Evolutionary conservation across 2,888 invertebrate genomes (phyloP).

Genomic region (Epinotia bilunana): DNA sequence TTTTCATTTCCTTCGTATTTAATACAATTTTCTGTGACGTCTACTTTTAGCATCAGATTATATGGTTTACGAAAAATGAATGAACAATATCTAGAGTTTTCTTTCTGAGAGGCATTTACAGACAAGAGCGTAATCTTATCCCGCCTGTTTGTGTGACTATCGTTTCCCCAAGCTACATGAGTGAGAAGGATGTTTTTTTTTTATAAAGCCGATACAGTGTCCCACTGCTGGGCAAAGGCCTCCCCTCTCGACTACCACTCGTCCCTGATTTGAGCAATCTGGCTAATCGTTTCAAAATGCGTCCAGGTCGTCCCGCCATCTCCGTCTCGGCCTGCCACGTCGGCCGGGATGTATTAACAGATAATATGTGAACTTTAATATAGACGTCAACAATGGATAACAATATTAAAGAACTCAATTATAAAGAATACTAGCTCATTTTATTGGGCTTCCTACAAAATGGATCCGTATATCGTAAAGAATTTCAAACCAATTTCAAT

Average conservation of each 20-base stretch:
- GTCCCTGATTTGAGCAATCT: no score
- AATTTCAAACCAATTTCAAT: no score
- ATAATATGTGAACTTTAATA: neutral
- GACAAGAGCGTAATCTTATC: slow-evolving; percentile 29
- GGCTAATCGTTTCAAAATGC: no score
- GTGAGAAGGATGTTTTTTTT: neutral
- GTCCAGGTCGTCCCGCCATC: no score
- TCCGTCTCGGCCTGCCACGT: no score
- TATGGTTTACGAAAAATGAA: neutral
- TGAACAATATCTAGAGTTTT: neutral
- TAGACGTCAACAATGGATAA: neutral
- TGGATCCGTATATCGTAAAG: no score
- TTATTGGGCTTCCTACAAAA: no score
- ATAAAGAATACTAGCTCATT: neutral
- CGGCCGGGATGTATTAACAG: neutral
- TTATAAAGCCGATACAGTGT: no score
- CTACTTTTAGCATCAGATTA: neutral
- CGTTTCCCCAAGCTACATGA: slow-evolving; percentile 6
- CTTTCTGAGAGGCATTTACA: slow-evolving; percentile 11
- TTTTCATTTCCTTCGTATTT: neutral
- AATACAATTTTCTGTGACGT: neutral
- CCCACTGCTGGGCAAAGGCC: no score
- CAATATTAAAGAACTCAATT: neutral
- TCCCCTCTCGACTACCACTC: no score
- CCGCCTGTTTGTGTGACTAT: neutral